Base-by-base conservation (phyloP, 2,888 invertebrate species). In the Neria commutata region DNA sequence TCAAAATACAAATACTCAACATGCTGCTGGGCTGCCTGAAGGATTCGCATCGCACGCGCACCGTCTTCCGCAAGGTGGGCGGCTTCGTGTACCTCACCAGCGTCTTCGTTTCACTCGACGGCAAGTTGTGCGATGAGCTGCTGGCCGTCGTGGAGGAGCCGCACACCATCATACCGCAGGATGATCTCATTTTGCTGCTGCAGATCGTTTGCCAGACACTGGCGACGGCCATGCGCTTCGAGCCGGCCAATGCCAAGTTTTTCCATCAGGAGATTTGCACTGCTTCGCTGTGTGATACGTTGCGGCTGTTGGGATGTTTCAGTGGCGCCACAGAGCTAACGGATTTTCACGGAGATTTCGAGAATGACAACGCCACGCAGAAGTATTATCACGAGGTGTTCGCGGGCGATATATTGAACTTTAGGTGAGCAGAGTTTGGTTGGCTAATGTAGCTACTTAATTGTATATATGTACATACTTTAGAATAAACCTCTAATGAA, bases 51-150 rank as follows among this genome's bases (percentile, higher is more conserved):
- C 88, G 98, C 59, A 95, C 96, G 0, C 87, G 99, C 66, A 95
- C 97, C 5, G 94, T 97, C 62, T 99, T 99, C 82, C 88, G 99
- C 68, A 98, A 97, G 85, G 95, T 95, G 24, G 97, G 97, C 71
- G 99, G 99, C 14, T 99, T 99, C 80, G 94, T 98, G 0, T 98
- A 98, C 78, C 91, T 99, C 24, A 96, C 98, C 76, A 96, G 97
- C 68, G 94, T 98, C 21, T 85, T 99, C 50, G 92, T 95, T 0
- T 93, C 95, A 0, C 84, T 99, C 77, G 96, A 98, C 83, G 92
- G 93, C 8, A 89, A 89, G 75, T 83, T 95, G 23, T 84, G 85
- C 70, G 84, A 83, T 77, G 58, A 48, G 16, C 49, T 56, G 1
- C 5, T 33, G 16, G 8, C 21, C 3, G 8, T 14, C 10, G 21